These are phyloP conservation scores for Fistularia commersonii DNA, from an alignment of 2,797 vertebrate genomes.

Conservation along the genomic window DNA sequence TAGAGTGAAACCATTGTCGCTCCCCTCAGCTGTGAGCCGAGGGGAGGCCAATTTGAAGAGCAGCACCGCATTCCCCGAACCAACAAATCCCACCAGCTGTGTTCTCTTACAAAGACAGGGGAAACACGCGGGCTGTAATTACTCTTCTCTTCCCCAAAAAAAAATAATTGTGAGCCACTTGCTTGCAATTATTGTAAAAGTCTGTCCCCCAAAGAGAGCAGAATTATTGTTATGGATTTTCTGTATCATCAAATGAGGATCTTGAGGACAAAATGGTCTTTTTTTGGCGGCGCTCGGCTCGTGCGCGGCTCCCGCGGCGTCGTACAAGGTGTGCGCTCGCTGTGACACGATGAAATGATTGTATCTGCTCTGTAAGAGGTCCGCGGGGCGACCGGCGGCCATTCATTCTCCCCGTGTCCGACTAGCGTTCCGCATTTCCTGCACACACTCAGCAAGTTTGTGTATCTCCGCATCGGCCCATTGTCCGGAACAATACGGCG, in stretches of 20 bases:
- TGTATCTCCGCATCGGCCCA: conserved; percentile 25
- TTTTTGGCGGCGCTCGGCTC: conserved; percentile 34
- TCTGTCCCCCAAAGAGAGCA: conserved; percentile 20
- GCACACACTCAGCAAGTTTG: conserved; percentile 10
- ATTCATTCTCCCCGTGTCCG: conserved; percentile 17
- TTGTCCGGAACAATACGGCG: no score
- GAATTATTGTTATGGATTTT: conserved; percentile 39
- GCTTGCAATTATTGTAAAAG: conserved; percentile 34
- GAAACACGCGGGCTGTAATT: conserved; percentile 36
- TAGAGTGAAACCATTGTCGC: no score
- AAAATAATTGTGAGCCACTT: conserved; percentile 31
- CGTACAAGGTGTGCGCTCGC: conserved; percentile 47
- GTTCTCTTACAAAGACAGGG: conserved; percentile 20
- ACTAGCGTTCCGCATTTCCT: conserved; percentile 27
- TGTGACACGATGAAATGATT: conserved; percentile 61
- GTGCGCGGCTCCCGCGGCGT: conserved; percentile 39
- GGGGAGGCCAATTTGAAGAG: no score
- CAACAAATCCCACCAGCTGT: conserved; percentile 30
- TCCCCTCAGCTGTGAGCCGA: no score
- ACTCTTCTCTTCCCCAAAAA: conserved; percentile 31
- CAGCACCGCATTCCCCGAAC: background rate
- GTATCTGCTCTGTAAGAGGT: conserved; percentile 55
- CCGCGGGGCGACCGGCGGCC: conserved; percentile 42
- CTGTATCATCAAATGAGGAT: conserved; percentile 34
- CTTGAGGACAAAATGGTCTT: conserved; percentile 40